Conservation (phyloP, 2,113 vertebrate genomes). For the Gallinago undulata region DNA sequence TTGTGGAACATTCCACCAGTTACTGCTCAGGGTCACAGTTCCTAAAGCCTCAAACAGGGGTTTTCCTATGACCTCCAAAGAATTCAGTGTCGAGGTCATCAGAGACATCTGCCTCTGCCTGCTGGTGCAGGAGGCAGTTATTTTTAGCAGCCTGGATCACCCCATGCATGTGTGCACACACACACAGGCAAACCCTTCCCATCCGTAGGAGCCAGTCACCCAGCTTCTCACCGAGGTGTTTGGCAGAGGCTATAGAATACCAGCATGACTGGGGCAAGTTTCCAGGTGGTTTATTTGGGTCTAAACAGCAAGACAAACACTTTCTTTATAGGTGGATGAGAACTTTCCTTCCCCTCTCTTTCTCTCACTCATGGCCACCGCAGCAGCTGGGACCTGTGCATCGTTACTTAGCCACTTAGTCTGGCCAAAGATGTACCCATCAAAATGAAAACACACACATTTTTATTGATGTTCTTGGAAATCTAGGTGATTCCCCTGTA, state of each 20-base stretch:
- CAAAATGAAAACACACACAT: neutral
- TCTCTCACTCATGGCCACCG: accelerated
- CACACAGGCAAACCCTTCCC: neutral
- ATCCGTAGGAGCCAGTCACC: neutral
- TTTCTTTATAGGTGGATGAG: neutral
- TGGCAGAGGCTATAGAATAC: neutral
- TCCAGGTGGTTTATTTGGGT: neutral
- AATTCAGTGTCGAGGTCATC: neutral
- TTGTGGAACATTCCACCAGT: neutral
- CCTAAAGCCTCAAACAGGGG: neutral
- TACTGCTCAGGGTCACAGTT: neutral
- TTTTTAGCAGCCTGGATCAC: constrained; percentile 5
- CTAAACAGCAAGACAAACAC: neutral
- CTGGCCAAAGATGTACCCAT: neutral
- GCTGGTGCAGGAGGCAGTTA: neutral
- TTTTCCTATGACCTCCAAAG: neutral
- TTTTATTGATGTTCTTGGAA: neutral
- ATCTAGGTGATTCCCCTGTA: neutral
- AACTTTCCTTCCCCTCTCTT: neutral
- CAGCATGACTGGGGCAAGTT: neutral
- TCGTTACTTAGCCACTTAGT: neutral
- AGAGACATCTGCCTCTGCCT: neutral
- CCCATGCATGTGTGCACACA: neutral
- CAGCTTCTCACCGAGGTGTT: neutral
- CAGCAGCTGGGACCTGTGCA: neutral